Percentiles rank a stretch among this genome's conserved stretches.
Conservation (phyloP, 2,797 vertebrate species). For the Gila robusta region DNA sequence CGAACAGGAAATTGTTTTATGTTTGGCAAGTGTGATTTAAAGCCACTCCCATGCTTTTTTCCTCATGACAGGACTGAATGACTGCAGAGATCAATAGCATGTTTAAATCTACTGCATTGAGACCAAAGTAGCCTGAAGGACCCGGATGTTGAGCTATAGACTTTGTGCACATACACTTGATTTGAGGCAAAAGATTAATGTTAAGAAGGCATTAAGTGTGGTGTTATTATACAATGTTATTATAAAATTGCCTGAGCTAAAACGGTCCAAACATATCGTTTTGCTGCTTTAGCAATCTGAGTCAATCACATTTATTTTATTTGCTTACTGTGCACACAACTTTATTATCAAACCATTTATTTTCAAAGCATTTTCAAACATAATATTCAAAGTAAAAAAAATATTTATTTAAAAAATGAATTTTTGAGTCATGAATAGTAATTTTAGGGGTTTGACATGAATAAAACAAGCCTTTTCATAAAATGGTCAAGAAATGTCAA, state of each 20-base stretch:
- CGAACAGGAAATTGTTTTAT: slow-evolving; percentile 4
- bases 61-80: slow-evolving; percentile 32
- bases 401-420: background rate
- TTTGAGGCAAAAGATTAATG: background rate
- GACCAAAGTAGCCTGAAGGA: slow-evolving; percentile 13
- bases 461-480: background rate
- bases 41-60: slow-evolving; percentile 20
- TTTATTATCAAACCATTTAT: background rate
- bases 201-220: background rate
- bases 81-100: slow-evolving; percentile 52
- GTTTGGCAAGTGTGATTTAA: slow-evolving; percentile 29
- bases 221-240: background rate
- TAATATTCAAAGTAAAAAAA: background rate
- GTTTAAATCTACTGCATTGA: slow-evolving; percentile 36
- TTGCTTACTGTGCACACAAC: background rate
- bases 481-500: background rate
- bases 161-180: background rate
- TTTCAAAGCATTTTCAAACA: background rate
- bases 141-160: background rate
- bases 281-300: background rate
- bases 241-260: background rate
- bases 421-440: background rate
- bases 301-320: background rate
- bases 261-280: background rate
- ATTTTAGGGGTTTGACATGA: background rate